phyloP scores from a whole-genome alignment of 2,888 invertebrate genomes.

The Synergus itoensis region DNA sequence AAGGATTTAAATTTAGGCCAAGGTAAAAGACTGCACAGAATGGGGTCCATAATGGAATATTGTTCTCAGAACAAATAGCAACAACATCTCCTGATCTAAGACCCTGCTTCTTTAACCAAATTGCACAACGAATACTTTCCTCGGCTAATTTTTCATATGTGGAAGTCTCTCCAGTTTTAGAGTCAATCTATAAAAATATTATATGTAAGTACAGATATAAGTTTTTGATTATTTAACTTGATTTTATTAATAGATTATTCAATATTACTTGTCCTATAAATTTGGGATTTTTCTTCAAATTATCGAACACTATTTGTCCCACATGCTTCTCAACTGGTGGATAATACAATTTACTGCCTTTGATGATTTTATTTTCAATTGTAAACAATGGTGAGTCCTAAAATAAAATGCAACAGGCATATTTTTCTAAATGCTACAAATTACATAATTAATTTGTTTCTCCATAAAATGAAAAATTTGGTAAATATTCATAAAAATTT shows the following conservation, averaged over 20 bases:
- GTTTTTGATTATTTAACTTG: too few relatives aligned
- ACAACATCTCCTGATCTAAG: slow-evolving; percentile 33
- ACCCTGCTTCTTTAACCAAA: slow-evolving; percentile 43
- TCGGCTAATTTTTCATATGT: slow-evolving; percentile 35
- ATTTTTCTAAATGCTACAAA: too few relatives aligned
- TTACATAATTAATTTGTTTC: too few relatives aligned
- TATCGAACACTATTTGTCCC: slow-evolving; percentile 49
- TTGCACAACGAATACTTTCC: slow-evolving; percentile 36
- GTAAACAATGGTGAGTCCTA: not conserved
- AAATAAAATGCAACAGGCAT: too few relatives aligned
- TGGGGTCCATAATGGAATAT: not conserved
- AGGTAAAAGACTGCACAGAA: not conserved
- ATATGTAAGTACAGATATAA: not conserved
- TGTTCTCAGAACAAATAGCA: slow-evolving; percentile 29
- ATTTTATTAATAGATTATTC: not conserved
- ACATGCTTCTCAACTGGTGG: slow-evolving; percentile 7
- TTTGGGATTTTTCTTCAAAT: slow-evolving; percentile 53
- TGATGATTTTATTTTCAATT: slow-evolving; percentile 13
- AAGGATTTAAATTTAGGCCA: not conserved
- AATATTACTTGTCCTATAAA: slow-evolving; percentile 59
- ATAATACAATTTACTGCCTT: not conserved
- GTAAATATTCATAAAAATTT: too few relatives aligned
- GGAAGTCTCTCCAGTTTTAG: slow-evolving; percentile 14
- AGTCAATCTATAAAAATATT: slow-evolving; percentile 19
- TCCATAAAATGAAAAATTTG: too few relatives aligned